Evolutionary conservation across 2,113 vertebrate species (phyloP), one percentile per base, ranked within the genome.

Genomic region (Anolis carolinensis): DNA sequence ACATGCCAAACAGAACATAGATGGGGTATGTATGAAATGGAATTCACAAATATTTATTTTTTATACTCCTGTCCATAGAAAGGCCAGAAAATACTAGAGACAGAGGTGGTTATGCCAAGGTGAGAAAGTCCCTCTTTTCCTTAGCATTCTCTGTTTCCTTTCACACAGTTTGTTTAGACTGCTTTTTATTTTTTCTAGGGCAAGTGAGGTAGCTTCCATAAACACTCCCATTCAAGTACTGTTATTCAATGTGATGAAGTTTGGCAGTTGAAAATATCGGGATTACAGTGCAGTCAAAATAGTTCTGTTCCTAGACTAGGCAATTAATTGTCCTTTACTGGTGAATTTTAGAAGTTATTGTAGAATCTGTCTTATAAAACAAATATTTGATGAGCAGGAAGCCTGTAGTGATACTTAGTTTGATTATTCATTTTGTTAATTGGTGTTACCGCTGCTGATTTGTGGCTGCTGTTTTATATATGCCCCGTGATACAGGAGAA

Each of bases 1-100:
- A 84, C 95, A 97, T 88, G 96, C 97, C 80, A 92, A 83, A 93
- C 93, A 82, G 72, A 93, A 75, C 87, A 93, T 94, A 93, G 96
- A 89, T 85, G 89, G 87, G 88, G 95, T 97, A 92, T 90, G 95
- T 95, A 94, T 88, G 13, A 59, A 59, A 59, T 91, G 76, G 34
- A 2, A 4, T 55, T 63, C 20, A 63, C 18, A 23, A 21, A 5
- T 72, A 32, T 44, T 44, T 44, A 44, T 44, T 44, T 77, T 55
- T 30, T 59, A 79, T 10, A 23, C 76, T 2, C 30, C 20, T 6
- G 32, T 25, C 25, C 1, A 52, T 76, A 16, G 76, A 52, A 79
- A 52, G 27, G 74, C 9, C 13, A 44, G 11, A 50, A 79, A 52
- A 20, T 32, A 77, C n/a, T 13, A 52, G 30, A 75, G 21, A 25